These are phyloP conservation scores for Pachyuromys duprasi DNA, from an alignment of 2,797 vertebrate species.

Conservation along the genomic window DNA sequence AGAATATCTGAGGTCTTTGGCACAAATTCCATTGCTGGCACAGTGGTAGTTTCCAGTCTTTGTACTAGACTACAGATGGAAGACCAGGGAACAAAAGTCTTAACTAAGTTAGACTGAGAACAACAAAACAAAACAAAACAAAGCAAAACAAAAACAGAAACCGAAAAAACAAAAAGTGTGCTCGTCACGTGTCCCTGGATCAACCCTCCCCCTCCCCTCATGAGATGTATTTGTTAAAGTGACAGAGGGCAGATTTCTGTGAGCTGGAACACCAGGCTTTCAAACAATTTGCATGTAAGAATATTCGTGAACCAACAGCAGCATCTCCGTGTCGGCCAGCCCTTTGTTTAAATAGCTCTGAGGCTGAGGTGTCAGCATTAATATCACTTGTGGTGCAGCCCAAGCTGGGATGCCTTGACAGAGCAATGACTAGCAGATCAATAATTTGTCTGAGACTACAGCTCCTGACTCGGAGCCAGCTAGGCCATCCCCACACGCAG, in stretches of 20 bases:
- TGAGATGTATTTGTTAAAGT: neutral
- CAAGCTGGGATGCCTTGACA: neutral
- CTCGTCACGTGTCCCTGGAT: neutral
- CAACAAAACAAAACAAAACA: too few species aligned
- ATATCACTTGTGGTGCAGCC: neutral
- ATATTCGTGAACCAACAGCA: neutral
- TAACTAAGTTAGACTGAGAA: neutral
- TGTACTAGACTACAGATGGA: neutral
- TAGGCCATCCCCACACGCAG: neutral
- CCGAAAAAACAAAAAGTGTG: neutral
- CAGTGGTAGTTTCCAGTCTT: fast-evolving
- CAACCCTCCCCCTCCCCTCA: neutral
- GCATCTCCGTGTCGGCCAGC: neutral
- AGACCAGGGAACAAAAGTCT: neutral
- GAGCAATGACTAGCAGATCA: neutral
- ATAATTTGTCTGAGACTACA: neutral
- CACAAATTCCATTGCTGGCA: neutral
- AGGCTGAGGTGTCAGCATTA: neutral
- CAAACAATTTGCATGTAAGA: neutral
- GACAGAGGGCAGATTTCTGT: neutral
- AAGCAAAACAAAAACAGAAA: too few species aligned
- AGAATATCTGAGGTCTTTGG: neutral
- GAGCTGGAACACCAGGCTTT: neutral
- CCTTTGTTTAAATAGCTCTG: neutral
- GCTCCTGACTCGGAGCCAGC: neutral